Conservation (phyloP, 2,888 invertebrate species). For the Coelogynopora nodosa region DNA sequence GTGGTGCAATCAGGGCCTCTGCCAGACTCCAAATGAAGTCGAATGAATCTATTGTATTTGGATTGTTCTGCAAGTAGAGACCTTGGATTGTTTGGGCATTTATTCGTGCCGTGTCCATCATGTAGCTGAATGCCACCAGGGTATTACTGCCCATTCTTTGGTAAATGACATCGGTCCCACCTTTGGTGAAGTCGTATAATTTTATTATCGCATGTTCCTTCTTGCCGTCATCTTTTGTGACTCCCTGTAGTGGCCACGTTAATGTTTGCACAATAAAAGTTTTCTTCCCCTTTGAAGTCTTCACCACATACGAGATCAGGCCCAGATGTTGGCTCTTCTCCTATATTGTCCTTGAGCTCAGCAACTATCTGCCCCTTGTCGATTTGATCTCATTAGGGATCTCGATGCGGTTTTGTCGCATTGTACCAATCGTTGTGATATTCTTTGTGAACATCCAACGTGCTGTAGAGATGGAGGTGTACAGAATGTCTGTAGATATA, state of each 20-base stretch:
- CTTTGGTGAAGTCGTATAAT: conserved; percentile 23
- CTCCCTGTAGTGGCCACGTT: neutral
- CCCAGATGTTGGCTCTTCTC: neutral
- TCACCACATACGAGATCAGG: neutral
- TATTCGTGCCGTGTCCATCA: neutral
- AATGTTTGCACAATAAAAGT: neutral
- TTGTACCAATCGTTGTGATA: conserved; percentile 27
- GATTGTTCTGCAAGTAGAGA: neutral
- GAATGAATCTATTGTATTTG: neutral
- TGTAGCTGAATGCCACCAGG: neutral
- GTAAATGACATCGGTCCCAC: neutral
- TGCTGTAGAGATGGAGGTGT: conserved; percentile 11
- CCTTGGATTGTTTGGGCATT: neutral
- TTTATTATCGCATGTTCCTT: neutral
- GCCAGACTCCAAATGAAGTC: conserved; percentile 15
- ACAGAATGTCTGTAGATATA: conserved; percentile 8
- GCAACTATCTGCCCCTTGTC: neutral
- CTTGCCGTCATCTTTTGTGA: conserved; percentile 15
- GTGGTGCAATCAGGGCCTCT: neutral
- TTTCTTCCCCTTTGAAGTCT: neutral
- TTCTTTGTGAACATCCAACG: neutral
- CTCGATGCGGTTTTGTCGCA: conserved; percentile 1
- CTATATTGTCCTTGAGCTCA: neutral
- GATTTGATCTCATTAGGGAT: conserved; percentile 20
- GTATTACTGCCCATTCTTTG: neutral